Evolutionary conservation across 2,888 invertebrate species (phyloP), one percentile per base, ranked within the genome.

Genomic region (Apamea anceps): DNA sequence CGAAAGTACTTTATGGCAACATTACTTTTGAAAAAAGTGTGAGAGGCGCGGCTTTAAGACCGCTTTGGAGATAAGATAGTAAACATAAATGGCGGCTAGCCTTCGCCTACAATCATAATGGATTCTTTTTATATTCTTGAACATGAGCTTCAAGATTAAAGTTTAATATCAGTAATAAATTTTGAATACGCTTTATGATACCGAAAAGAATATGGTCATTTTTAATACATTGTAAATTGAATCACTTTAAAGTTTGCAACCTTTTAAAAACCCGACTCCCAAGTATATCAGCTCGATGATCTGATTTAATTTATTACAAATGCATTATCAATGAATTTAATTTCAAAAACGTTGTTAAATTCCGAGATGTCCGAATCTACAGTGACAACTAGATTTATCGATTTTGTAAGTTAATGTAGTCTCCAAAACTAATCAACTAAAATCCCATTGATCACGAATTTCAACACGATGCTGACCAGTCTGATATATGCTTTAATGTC

Each of bases 361-460:
- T 10, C 0, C 28, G 13, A 66, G 1, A n/a, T 28, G 13, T 63
- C 45, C 8, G 8, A 81, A 51, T 62, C 32, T n/a, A 51, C 6
- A 57, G 65, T 81, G 71, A 81, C 85, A 79, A 32, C 73, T 37
- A 72, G 37, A 85, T 79, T 72, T 67, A 82, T 85, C 8, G 8
- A 25, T 54, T 85, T 77, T 13, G 18, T 82, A 79, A 85, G 75
- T 85, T 42, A 82, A 85, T 80, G 79, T 77, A 70, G 72, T 80
- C 60, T 80, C 45, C 37, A 74, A 82, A 80, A 79, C 71, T 28
- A 85, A 88, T 87, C 75, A 70, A 82, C 32, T 72, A 66, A 72
- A 76, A 78, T 80, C 81, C 45, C 81, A 88, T 89, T 76, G 67
- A 86, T 89, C 86, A 87, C 37, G 15, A 73, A 28, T 84, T 81